Percentiles rank a stretch among this genome's conserved stretches.
Evolutionary conservation across 2,113 vertebrate genomes (phyloP).

Genomic region (Hyaena hyaena): DNA sequence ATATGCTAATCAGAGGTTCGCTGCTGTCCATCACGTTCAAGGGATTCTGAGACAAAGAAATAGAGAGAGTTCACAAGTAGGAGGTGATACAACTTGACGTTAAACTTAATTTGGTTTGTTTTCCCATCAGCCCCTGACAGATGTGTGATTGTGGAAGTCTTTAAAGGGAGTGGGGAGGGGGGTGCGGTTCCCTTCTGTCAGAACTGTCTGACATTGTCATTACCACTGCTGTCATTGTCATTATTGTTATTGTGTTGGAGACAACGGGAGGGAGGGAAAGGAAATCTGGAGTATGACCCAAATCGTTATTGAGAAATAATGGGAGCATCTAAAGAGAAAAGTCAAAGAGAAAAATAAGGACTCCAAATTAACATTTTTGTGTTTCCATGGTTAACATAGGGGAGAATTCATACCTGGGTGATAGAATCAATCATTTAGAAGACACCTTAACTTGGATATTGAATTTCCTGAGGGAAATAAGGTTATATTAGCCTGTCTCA

Average conservation of each 20-base stretch:
- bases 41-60: conserved; percentile 67
- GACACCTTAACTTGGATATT: not conserved
- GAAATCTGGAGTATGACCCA: not conserved
- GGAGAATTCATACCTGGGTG: not conserved
- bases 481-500: conserved; percentile 3
- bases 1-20: conserved; percentile 70
- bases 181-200: conserved; percentile 11
- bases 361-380: not conserved
- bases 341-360: conserved; percentile 11
- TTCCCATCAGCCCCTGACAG: conserved; percentile 67
- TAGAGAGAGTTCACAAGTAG: conserved; percentile 72
- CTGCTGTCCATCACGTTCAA: conserved; percentile 65
- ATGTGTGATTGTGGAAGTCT: conserved; percentile 64
- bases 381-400: not conserved
- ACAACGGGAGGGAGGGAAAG: conserved; percentile 14
- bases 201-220: conserved; percentile 62
- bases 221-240: not conserved
- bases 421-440: conserved; percentile 41
- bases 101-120: conserved; percentile 77
- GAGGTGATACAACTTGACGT: conserved; percentile 68
- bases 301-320: conserved; percentile 40
- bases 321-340: conserved; percentile 25
- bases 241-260: conserved; percentile 64
- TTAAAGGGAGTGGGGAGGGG: not conserved
- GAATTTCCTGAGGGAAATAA: not conserved